Percentiles rank a stretch among this genome's conserved stretches.
Evolutionary conservation across 2,113 vertebrate species (phyloP).

Genomic region (Globicephala melas): DNA sequence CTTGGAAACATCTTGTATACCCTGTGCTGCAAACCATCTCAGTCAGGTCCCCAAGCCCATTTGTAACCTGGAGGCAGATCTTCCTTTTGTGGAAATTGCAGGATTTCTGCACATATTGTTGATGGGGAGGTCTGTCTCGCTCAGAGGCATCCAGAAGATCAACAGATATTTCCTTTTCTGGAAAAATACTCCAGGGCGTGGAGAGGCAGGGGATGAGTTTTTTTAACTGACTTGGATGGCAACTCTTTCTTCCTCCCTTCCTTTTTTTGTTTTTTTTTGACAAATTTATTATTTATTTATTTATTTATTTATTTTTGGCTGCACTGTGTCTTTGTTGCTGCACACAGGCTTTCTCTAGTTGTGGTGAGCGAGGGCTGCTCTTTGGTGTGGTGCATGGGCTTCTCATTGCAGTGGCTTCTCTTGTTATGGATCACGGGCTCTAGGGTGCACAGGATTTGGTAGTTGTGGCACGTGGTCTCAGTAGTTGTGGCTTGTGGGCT

Average conservation of each 20-base stretch:
- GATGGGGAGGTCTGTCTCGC: slow-evolving; percentile 16
- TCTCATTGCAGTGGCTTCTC: too few relatives aligned
- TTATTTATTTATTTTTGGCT: too few relatives aligned
- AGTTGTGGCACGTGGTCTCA: too few relatives aligned
- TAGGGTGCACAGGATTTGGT: too few relatives aligned
- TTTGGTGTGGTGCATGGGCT: fast-evolving
- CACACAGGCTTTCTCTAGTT: too few relatives aligned
- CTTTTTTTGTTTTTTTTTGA: background rate
- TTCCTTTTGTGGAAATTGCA: slow-evolving; percentile 16
- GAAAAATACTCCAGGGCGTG: slow-evolving; percentile 12
- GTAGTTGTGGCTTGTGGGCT: too few relatives aligned
- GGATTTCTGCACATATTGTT: slow-evolving; percentile 36
- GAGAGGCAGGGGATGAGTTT: background rate
- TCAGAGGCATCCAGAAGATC: background rate
- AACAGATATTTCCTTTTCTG: slow-evolving; percentile 39
- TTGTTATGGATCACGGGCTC: too few relatives aligned
- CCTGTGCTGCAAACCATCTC: background rate
- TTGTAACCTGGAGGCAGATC: background rate
- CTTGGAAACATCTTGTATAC: background rate
- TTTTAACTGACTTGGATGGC: background rate
- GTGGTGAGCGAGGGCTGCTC: fast-evolving
- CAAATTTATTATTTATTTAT: too few relatives aligned
- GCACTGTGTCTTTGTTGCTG: too few relatives aligned
- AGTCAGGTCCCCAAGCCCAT: background rate
- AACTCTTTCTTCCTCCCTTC: background rate